Evolutionary conservation across 2,888 invertebrate species (phyloP).

Genomic region (Ophioninae sp.): DNA sequence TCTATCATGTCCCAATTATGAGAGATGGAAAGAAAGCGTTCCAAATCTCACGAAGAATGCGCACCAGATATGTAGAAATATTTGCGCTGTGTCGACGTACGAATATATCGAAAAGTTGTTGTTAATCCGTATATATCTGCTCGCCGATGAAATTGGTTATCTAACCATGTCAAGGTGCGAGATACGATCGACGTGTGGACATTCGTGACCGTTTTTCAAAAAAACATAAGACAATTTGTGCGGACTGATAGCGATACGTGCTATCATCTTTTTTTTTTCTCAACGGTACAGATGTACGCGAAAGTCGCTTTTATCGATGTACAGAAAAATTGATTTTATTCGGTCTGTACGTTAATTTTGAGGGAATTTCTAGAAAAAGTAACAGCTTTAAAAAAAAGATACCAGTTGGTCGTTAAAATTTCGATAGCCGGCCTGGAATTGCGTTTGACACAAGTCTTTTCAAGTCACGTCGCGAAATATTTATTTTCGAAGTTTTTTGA

Average conservation of each 20-base stretch:
- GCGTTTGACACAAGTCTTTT: too few relatives aligned
- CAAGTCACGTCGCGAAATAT: too few relatives aligned
- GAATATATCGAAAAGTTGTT: slow-evolving; percentile 5
- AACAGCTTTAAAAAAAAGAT: too few relatives aligned
- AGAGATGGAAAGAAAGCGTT: not conserved
- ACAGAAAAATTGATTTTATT: too few relatives aligned
- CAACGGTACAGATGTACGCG: slow-evolving; percentile 26
- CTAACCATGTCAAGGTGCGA: slow-evolving; percentile 49
- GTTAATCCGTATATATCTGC: not conserved
- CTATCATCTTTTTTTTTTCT: slow-evolving; percentile 16
- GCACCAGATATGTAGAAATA: slow-evolving; percentile 9
- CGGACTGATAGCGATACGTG: slow-evolving; percentile 18
- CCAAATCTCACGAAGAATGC: not conserved
- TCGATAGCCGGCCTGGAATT: too few relatives aligned
- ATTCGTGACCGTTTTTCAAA: not conserved
- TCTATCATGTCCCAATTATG: not conserved
- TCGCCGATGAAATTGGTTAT: slow-evolving; percentile 38
- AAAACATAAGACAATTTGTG: not conserved
- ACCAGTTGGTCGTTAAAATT: too few relatives aligned
- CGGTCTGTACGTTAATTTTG: not conserved
- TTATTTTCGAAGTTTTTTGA: too few relatives aligned
- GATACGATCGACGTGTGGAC: slow-evolving; percentile 14
- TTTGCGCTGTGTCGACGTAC: not conserved
- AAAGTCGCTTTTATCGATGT: too few relatives aligned
- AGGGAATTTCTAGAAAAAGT: too few relatives aligned